Base-by-base conservation (phyloP, 2,113 vertebrate genomes). In the Thalassoma bifasciatum region DNA sequence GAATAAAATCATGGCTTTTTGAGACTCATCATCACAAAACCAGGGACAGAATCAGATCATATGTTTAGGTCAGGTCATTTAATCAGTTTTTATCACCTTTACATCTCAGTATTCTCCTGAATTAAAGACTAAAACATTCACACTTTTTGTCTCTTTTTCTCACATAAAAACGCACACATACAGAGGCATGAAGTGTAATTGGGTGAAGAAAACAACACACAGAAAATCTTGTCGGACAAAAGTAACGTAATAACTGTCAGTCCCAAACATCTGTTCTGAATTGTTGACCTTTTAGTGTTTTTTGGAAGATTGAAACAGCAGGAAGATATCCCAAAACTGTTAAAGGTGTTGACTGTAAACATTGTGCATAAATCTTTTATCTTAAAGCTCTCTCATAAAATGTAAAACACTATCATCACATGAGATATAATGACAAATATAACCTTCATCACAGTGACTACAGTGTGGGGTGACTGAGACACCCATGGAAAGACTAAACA, bases 11-110 rank as follows among this genome's bases (percentile, higher is more conserved):
- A 46, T 13, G 13, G 23, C 53, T 10, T 42, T 50, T 47, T 2
- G 38, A 23, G 24, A 19, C 17, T 10, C 5, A n/a, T 46, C 3
- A 17, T 7, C 19, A 44, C 8, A 79, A 34, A 72, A 65, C 2
- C 5, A 72, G 6, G 42, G 17, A 83, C 46, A 58, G 24, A 59
- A 22, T 21, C 14, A 0, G 0, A 52, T 14, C 1, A 14, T 53
- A 1, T 59, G 24, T 73, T 62, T 63, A 66, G 57, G 62, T 82
- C 74, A 77, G 71, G 52, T 58, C 24, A 72, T 91, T 91, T 91
- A 85, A 68, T 88, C 26, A 69, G 66, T 71, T 71, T 49, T 24
- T 49, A 37, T 75, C 19, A 54, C 19, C 22, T 74, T 66, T 66
- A 52, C 72, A 37, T 61, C 26, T 59, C 36, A 69, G 26, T 72